Conservation (phyloP, 2,888 invertebrate species). For the Megamerina dolium region DNA sequence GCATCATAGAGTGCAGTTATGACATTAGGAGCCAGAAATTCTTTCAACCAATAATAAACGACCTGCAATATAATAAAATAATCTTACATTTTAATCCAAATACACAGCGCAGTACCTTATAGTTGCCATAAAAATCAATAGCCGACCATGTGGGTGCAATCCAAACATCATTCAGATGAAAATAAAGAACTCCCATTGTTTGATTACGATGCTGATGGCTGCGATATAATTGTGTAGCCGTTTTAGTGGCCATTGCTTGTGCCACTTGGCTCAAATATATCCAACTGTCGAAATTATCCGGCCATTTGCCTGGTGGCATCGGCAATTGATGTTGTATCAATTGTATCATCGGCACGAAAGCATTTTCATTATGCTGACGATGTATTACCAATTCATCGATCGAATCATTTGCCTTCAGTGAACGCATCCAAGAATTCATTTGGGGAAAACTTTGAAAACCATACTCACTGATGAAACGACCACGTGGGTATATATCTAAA, state of each 20-base stretch:
- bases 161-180: slow-evolving; percentile 99
- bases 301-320: slow-evolving; percentile 52
- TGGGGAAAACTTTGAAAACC: slow-evolving; percentile 89
- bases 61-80: slow-evolving; percentile 23
- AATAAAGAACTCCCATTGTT: slow-evolving; percentile 96
- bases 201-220: slow-evolving; percentile 44
- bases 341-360: slow-evolving; percentile 57
- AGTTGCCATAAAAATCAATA: slow-evolving; percentile 58
- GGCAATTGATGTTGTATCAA: slow-evolving; percentile 62
- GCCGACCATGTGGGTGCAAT: slow-evolving; percentile 93
- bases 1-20: slow-evolving; percentile 56
- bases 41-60: slow-evolving; percentile 77
- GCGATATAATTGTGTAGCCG: slow-evolving; percentile 76
- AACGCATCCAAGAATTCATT: slow-evolving; percentile 60
- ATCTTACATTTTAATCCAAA: not conserved
- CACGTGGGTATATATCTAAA: slow-evolving; percentile 65
- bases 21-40: slow-evolving; percentile 75
- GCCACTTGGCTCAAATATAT: slow-evolving; percentile 81
- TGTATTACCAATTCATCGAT: slow-evolving; percentile 63
- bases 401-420: slow-evolving; percentile 53
- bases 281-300: slow-evolving; percentile 60
- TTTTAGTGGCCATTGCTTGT: slow-evolving; percentile 82
- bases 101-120: slow-evolving; percentile 39
- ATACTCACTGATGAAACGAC: slow-evolving; percentile 91
- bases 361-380: slow-evolving; percentile 79